Evolutionary conservation across 2,113 vertebrate species (phyloP).

Genomic region (Phylloscopus trochiloides): DNA sequence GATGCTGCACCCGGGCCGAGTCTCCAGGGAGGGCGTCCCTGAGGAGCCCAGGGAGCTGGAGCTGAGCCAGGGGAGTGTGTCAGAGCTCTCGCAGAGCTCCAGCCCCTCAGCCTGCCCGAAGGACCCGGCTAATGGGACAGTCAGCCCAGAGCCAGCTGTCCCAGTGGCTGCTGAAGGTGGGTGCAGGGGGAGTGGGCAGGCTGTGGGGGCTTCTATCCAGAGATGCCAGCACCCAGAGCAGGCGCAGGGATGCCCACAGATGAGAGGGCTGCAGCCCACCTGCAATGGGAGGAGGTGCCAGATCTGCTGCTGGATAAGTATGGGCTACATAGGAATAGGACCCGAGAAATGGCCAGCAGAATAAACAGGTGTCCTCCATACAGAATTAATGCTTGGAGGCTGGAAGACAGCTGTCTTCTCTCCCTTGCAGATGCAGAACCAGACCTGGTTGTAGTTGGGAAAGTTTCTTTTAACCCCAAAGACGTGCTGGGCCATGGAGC

Average conservation of each 20-base stretch:
- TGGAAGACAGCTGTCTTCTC: neutral
- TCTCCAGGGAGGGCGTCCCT: neutral
- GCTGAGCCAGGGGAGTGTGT: neutral
- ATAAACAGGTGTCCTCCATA: neutral
- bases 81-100: neutral
- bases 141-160: neutral
- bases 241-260: neutral
- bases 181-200: neutral
- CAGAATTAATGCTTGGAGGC: neutral
- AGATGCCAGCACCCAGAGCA: neutral
- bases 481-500: slow-evolving; percentile 90
- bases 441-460: slow-evolving; percentile 84
- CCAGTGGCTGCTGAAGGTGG: neutral
- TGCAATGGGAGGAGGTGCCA: neutral
- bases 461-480: slow-evolving; percentile 87
- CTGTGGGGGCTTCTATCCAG: neutral
- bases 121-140: neutral
- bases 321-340: neutral
- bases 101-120: rapidly evolving
- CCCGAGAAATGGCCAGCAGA: neutral
- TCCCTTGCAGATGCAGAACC: slow-evolving; percentile 12
- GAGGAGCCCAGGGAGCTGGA: neutral
- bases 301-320: neutral
- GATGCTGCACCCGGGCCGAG: neutral
- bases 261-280: neutral